Base-by-base conservation (phyloP, 2,888 invertebrate species). In the Drosophila histrio region DNA sequence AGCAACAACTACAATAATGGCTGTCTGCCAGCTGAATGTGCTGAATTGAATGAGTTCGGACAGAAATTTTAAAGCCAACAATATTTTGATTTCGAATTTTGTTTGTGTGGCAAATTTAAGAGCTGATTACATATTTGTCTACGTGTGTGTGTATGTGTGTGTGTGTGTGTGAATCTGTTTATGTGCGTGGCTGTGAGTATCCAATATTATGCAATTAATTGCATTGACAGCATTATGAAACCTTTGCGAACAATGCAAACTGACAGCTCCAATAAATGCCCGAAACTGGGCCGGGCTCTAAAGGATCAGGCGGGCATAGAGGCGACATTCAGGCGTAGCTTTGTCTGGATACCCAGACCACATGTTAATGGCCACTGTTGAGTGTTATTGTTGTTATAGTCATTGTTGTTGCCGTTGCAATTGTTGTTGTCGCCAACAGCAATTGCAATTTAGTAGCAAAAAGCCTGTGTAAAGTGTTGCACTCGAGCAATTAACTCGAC, bases 221-320 rank as follows among this genome's bases (percentile, higher is more conserved):
- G 80, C 87, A 84, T 78, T 83, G 84, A 83, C 87, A 83, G 80
- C 87, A 88, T 86, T 82, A 83, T 88, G 84, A 88, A 73, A 78
- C 80, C 71, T 76, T 78, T 75, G 75, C 69, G 67, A 69, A 68
- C 77, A 86, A 88, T 86, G 57, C 75, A 77, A 75, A 46, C 68
- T 84, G 87, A 88, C 87, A 88, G 88, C 61, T 70, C 47, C 69
- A 65, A 78, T 80, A 82, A 74, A 79, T 75, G 77, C 67, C 58
- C 66, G 77, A 61, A 76, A 61, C 50, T 50, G 72, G 49, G 49
- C 39, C 34, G 34, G 32, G 30, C 11, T 38, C 15, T 13, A 26
- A 21, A 15, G 32, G 9, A 21, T 22, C 21, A 24, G 38, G 9
- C 13, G 24, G 26, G 22, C 8, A 41, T 26, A 2, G 8, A 15